Conservation (phyloP, 2,113 vertebrate species). For the Hemiscyllium ocellatum region DNA sequence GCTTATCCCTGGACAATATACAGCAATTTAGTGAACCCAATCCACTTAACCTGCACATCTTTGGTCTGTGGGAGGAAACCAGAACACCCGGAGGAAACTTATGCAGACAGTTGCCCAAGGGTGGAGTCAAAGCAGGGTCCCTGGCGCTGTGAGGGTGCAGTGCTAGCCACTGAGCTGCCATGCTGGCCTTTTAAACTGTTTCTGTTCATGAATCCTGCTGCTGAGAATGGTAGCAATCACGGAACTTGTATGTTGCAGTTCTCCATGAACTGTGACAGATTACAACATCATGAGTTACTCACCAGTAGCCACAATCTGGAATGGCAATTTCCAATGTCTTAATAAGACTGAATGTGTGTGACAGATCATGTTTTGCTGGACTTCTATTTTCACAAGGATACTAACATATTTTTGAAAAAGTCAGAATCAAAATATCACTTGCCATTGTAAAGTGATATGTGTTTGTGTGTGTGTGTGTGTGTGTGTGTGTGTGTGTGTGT, state of each 20-base stretch:
- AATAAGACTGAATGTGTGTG: neutral
- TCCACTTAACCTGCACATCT: too few species aligned
- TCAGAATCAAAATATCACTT: neutral
- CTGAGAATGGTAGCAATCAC: neutral
- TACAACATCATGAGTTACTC: neutral
- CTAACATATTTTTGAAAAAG: neutral
- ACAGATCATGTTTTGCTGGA: neutral
- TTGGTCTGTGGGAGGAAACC: too few species aligned
- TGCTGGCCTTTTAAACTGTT: neutral
- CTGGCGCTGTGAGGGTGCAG: too few species aligned
- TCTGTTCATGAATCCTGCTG: neutral
- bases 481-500: neutral
- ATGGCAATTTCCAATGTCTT: neutral
- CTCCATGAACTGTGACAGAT: neutral
- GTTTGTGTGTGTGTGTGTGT: neutral
- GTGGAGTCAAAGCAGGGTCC: too few species aligned
- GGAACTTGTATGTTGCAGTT: neutral
- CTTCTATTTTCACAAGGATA: neutral
- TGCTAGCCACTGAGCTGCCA: too few species aligned
- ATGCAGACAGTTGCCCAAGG: too few species aligned
- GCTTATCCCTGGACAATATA: too few species aligned
- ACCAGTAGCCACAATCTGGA: neutral
- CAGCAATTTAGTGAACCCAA: too few species aligned
- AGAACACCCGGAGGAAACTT: too few species aligned
- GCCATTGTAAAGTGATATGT: neutral